Percentiles rank a stretch among this genome's conserved stretches.
These are phyloP conservation scores for Turdus rufiventris DNA, from an alignment of 2,113 vertebrate genomes.

Conservation along the genomic window DNA sequence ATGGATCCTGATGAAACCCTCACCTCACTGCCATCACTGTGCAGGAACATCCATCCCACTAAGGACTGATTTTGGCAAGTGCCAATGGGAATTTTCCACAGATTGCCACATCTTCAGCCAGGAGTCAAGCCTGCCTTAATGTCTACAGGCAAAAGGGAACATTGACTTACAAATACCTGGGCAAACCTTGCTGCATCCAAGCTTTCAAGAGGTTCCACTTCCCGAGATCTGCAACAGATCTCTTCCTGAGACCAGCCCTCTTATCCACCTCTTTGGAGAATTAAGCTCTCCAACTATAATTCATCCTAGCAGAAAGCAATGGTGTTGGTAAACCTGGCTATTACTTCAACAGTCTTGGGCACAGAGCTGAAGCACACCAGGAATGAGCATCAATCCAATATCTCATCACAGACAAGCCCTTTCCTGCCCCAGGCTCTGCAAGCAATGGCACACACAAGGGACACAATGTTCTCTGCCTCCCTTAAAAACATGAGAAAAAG, in stretches of 20 bases:
- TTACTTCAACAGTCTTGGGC: neutral
- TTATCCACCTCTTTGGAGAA: rapidly evolving
- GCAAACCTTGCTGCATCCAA: neutral
- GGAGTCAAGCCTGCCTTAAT: neutral
- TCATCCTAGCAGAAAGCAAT: neutral
- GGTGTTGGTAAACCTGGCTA: rapidly evolving
- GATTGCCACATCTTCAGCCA: neutral
- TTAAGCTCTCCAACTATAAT: neutral
- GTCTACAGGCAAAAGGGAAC: neutral
- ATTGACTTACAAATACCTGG: rapidly evolving
- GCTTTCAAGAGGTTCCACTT: neutral
- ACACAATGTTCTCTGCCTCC: neutral
- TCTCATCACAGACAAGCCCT: neutral
- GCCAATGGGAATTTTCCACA: neutral
- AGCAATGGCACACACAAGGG: neutral
- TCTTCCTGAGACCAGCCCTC: neutral
- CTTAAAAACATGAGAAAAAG: neutral
- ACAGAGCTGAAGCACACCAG: neutral
- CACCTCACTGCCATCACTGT: neutral
- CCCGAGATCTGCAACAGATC: neutral
- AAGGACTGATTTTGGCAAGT: neutral
- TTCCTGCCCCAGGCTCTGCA: neutral
- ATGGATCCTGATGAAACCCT: neutral
- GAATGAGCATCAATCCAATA: neutral
- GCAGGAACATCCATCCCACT: neutral